These are phyloP conservation scores for Coregonus suidteri DNA, from an alignment of 2,797 vertebrate species.

Conservation along the genomic window DNA sequence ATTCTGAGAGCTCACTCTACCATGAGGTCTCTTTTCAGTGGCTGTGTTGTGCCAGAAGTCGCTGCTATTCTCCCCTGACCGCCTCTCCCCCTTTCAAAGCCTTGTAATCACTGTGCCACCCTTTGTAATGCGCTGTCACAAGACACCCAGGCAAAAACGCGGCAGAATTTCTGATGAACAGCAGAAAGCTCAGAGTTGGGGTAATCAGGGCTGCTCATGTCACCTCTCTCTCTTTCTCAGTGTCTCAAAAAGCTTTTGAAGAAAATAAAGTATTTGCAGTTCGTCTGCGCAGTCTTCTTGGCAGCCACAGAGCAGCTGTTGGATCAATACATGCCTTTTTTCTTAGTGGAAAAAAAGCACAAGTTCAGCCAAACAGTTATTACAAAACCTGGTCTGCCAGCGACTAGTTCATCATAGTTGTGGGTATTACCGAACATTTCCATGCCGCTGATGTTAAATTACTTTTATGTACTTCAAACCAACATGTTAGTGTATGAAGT, in stretches of 20 bases:
- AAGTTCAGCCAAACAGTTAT: constrained; percentile 59
- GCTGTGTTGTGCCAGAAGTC: constrained; percentile 75
- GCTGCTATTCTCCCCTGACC: constrained; percentile 75
- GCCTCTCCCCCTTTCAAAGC: constrained; percentile 72
- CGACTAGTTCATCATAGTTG: constrained; percentile 63
- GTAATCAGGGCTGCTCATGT: constrained; percentile 72
- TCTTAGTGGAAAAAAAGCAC: constrained; percentile 20
- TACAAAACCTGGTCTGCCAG: constrained; percentile 70
- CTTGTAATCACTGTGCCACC: constrained; percentile 74
- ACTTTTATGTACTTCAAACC: constrained; percentile 62
- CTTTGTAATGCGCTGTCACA: constrained; percentile 72
- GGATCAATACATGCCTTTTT: constrained; percentile 74
- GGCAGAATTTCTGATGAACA: constrained; percentile 71
- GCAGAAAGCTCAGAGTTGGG: constrained; percentile 61
- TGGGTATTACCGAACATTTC: constrained; percentile 74
- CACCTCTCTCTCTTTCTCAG: constrained; percentile 14
- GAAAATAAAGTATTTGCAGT: constrained; percentile 70
- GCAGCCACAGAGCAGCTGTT: constrained; percentile 74
- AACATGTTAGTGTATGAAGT: constrained; percentile 38
- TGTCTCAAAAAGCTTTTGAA: constrained; percentile 62
- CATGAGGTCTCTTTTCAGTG: constrained; percentile 79
- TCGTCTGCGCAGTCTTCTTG: constrained; percentile 71
- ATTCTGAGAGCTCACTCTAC: constrained; percentile 73
- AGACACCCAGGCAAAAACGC: constrained; percentile 59
- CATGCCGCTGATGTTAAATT: constrained; percentile 69